Conservation (phyloP, 2,797 vertebrate species). For the Austrolebias charrua region DNA sequence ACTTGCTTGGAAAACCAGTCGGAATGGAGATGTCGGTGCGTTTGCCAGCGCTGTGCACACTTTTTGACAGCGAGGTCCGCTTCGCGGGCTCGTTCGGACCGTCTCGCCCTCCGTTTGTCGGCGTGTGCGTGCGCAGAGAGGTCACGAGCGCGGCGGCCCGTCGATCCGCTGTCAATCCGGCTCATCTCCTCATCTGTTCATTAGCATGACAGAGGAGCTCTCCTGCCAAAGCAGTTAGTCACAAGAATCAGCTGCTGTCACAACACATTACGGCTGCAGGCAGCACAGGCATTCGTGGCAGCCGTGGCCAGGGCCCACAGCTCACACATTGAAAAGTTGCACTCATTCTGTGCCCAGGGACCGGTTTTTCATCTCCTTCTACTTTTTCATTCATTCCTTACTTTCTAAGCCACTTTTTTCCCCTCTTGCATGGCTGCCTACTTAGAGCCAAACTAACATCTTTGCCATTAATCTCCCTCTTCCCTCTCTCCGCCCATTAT, state of each 20-base stretch:
- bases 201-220: slow-evolving; percentile 79
- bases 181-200: slow-evolving; percentile 75
- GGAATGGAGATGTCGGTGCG: slow-evolving; percentile 6
- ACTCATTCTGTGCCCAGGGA: slow-evolving; percentile 60
- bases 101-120: slow-evolving; percentile 20
- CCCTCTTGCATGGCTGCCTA: slow-evolving; percentile 34
- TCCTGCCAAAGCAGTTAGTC: slow-evolving; percentile 82
- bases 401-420: slow-evolving; percentile 8
- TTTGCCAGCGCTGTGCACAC: slow-evolving; percentile 21
- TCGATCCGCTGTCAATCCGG: slow-evolving; percentile 71
- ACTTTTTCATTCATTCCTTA: slow-evolving; percentile 27
- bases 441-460: slow-evolving; percentile 32
- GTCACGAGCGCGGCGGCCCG: slow-evolving; percentile 34
- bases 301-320: slow-evolving; percentile 59
- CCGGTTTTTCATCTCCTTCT: slow-evolving; percentile 48
- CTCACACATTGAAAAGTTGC: slow-evolving; percentile 53
- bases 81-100: slow-evolving; percentile 7
- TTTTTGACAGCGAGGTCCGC: slow-evolving; percentile 32
- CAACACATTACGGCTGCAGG: slow-evolving; percentile 76
- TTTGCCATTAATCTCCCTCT: slow-evolving; percentile 47
- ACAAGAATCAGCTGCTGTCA: slow-evolving; percentile 81
- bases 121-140: slow-evolving; percentile 33
- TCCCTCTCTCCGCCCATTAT: slow-evolving; percentile 35
- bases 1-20: slow-evolving; percentile 18
- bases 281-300: slow-evolving; percentile 63